Percentiles rank a stretch among this genome's conserved stretches.
Evolutionary conservation across 2,888 invertebrate genomes (phyloP).

Genomic region (Ferrisia virgata): DNA sequence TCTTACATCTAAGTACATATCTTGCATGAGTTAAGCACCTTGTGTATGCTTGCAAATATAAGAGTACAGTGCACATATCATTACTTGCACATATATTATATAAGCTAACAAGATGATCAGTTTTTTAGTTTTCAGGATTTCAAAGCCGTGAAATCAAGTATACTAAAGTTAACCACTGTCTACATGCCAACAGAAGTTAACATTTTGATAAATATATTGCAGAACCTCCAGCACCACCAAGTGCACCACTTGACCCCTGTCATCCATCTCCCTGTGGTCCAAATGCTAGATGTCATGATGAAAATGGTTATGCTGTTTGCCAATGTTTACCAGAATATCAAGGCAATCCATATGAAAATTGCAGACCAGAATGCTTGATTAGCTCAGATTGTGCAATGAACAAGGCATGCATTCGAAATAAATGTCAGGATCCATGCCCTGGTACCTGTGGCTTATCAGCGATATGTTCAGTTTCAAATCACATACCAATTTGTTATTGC

Average conservation of each 20-base stretch:
- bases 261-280: constrained; percentile 54
- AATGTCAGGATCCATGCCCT: constrained; percentile 71
- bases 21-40: neutral
- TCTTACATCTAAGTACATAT: neutral
- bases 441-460: constrained; percentile 74
- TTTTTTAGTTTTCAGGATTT: no score
- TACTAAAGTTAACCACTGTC: no score
- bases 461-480: constrained; percentile 70
- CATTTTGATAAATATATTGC: neutral
- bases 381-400: constrained; percentile 67
- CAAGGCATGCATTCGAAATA: constrained; percentile 67
- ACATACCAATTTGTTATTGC: constrained; percentile 76
- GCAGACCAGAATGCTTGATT: constrained; percentile 50
- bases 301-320: constrained; percentile 68
- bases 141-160: no score
- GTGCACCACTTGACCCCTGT: constrained; percentile 51
- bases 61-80: neutral
- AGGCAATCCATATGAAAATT: constrained; percentile 64
- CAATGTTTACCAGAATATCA: constrained; percentile 67
- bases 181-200: neutral
- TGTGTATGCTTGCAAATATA: neutral
- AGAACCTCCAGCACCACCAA: constrained; percentile 42
- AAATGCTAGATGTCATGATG: constrained; percentile 53
- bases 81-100: neutral
- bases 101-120: neutral